phyloP scores from a whole-genome alignment of 2,797 vertebrate species.

The Muscicapa striata region DNA sequence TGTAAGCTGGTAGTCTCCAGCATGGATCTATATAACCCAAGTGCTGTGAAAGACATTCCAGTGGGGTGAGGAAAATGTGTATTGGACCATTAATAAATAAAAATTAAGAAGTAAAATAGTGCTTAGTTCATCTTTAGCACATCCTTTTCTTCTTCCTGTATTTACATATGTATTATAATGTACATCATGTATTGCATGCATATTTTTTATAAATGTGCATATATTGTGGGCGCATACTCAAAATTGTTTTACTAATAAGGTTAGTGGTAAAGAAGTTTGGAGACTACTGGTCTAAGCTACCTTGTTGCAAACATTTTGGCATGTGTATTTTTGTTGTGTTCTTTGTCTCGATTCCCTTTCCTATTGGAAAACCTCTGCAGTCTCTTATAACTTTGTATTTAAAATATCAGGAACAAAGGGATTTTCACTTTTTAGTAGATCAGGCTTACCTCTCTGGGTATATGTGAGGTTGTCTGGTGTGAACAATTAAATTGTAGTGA shows the following conservation, averaged over 20 bases:
- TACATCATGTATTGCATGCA: neutral
- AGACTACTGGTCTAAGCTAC: neutral
- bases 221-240: neutral
- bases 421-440: neutral
- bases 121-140: neutral
- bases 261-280: neutral
- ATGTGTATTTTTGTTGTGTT: neutral
- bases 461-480: neutral
- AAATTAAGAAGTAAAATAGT: neutral
- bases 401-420: neutral
- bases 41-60: neutral
- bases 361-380: neutral
- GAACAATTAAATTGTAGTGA: neutral
- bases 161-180: neutral
- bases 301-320: neutral
- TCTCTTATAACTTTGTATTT: neutral
- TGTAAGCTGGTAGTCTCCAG: neutral
- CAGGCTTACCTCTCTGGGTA: neutral
- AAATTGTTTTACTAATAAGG: neutral
- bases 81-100: neutral
- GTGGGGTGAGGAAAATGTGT: neutral
- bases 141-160: neutral
- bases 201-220: neutral
- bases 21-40: fast-evolving
- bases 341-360: neutral